phyloP scores from a whole-genome alignment of 2,797 vertebrate species.

The Ispidina lecontei region DNA sequence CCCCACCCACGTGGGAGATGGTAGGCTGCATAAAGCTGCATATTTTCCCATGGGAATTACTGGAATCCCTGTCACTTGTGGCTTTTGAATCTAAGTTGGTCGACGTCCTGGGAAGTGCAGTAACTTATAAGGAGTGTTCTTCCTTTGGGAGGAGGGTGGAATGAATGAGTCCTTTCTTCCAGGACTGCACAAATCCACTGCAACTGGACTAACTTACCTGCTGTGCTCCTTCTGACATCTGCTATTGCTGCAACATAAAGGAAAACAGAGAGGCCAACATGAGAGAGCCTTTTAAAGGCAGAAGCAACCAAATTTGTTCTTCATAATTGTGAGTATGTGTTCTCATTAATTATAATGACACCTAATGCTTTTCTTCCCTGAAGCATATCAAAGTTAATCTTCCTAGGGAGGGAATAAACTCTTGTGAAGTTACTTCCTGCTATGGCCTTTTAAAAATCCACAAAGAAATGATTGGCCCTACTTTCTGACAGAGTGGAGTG shows the following conservation, averaged over 20 bases:
- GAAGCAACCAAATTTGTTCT: conserved; percentile 34
- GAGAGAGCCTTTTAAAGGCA: neutral
- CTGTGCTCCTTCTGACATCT: neutral
- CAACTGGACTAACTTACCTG: neutral
- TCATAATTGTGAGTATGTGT: neutral
- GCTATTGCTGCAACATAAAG: neutral
- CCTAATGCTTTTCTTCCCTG: neutral
- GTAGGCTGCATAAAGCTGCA: neutral
- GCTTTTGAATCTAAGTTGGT: neutral
- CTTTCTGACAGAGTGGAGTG: neutral
- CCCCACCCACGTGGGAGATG: neutral
- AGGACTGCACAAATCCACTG: neutral
- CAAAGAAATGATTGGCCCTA: neutral
- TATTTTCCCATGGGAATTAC: conserved; percentile 61
- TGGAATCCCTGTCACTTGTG: neutral
- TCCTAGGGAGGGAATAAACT: neutral
- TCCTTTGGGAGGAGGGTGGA: neutral
- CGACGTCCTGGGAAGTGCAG: neutral
- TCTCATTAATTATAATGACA: neutral
- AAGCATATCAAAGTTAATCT: neutral
- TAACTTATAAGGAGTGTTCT: neutral
- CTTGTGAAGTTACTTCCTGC: conserved; percentile 38
- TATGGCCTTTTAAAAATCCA: neutral
- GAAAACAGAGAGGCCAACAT: neutral
- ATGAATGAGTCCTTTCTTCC: neutral